phyloP scores from a whole-genome alignment of 1,140 invertebrate genomes.

The Probaryconus sp. region DNA sequence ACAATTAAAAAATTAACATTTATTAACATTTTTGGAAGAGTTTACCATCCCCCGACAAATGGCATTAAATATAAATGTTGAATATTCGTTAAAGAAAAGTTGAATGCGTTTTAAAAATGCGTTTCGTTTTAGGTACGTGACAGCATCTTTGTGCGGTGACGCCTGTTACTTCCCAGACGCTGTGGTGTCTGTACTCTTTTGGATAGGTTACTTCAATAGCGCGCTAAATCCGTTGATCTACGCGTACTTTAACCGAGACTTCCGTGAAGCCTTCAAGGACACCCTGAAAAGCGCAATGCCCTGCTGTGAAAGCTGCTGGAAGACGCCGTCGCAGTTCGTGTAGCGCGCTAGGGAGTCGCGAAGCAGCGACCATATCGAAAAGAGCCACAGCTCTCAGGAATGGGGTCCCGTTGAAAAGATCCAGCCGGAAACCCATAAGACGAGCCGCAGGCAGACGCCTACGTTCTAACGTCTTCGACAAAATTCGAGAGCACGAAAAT shows the following conservation, averaged over 20 bases:
- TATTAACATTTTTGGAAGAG: no score
- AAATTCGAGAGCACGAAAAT: no score
- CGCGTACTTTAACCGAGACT: conserved; percentile 98
- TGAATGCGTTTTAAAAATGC: no score
- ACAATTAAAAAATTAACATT: no score
- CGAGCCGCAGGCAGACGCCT: not conserved
- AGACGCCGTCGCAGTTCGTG: conserved; percentile 76
- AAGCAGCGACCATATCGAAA: conserved; percentile 48
- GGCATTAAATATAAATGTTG: no score
- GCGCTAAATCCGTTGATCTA: conserved; percentile 97
- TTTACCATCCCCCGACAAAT: no score
- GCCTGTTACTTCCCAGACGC: conserved; percentile 89
- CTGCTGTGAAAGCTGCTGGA: conserved; percentile 82
- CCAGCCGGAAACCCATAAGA: conserved; percentile 12
- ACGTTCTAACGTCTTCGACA: conserved; percentile 21
- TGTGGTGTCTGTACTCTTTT: conserved; percentile 89
- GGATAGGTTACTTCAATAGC: conserved; percentile 96
- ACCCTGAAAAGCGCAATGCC: conserved; percentile 91
- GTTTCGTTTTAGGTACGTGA: conserved; percentile 86
- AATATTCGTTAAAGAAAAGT: no score
- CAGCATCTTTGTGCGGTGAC: conserved; percentile 89
- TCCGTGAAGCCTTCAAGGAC: conserved; percentile 97
- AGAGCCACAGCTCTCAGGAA: conserved; percentile 32
- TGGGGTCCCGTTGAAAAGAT: conserved; percentile 21
- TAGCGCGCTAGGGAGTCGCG: conserved; percentile 65